Conservation (phyloP, 2,113 vertebrate species). For the Pseudorectes ferrugineus region DNA sequence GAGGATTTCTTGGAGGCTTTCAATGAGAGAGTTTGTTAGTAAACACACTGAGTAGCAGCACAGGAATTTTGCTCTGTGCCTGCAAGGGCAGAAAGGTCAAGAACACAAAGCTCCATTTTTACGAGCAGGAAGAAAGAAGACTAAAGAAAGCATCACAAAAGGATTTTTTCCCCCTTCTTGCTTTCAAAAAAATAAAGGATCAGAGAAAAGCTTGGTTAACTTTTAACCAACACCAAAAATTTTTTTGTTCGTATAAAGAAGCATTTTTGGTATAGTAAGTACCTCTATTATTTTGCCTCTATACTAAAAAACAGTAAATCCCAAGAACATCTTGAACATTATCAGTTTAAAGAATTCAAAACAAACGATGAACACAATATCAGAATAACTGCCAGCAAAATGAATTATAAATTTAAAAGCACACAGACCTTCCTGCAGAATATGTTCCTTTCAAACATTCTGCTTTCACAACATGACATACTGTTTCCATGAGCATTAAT, state of each 20-base stretch:
- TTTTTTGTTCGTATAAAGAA: not conserved
- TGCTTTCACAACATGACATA: not conserved
- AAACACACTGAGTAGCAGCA: not conserved
- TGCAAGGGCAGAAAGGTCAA: constrained; percentile 1
- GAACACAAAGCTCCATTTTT: not conserved
- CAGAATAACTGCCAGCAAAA: not conserved
- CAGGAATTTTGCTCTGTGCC: not conserved
- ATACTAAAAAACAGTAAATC: not conserved
- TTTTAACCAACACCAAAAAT: not conserved
- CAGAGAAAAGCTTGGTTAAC: not conserved
- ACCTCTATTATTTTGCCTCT: not conserved
- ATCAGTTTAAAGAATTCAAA: not conserved
- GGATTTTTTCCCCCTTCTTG: not conserved
- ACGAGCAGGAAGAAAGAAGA: not conserved
- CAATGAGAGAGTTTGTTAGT: not conserved
- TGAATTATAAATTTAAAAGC: not conserved
- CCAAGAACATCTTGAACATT: not conserved
- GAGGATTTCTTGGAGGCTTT: not conserved
- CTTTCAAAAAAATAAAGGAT: not conserved
- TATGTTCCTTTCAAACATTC: not conserved
- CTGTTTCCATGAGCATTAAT: not conserved
- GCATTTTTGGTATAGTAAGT: not conserved
- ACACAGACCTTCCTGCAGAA: not conserved
- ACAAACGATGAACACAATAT: not conserved
- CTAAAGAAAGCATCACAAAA: not conserved